phyloP scores from a whole-genome alignment of 2,888 invertebrate species.

The Rhimphoctona megacephalus region DNA sequence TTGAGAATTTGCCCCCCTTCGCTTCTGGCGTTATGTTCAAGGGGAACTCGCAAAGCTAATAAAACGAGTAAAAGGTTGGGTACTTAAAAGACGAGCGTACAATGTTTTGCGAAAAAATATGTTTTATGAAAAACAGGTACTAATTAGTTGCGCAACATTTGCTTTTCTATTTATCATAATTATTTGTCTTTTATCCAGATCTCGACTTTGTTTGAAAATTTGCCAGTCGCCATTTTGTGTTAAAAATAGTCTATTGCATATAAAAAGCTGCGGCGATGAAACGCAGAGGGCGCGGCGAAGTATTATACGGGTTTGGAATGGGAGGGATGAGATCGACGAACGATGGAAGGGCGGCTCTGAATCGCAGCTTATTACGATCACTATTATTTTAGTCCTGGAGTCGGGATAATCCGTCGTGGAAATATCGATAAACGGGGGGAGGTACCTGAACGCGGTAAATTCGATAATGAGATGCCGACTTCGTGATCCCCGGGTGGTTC shows the following conservation, averaged over 20 bases:
- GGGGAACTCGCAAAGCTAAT: background rate
- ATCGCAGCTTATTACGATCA: slow-evolving; percentile 71
- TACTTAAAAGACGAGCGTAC: background rate
- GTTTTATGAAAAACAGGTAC: background rate
- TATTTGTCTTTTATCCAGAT: background rate
- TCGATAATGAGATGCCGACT: slow-evolving; percentile 76
- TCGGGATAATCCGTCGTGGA: slow-evolving; percentile 68
- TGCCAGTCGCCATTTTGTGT: background rate
- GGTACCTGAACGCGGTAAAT: slow-evolving; percentile 74
- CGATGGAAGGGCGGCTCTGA: slow-evolving; percentile 68
- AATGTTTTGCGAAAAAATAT: background rate
- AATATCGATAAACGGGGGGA: slow-evolving; percentile 73
- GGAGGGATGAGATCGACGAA: slow-evolving; percentile 61
- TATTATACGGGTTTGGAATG: slow-evolving; percentile 2
- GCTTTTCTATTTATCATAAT: background rate
- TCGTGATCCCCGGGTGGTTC: slow-evolving; percentile 70
- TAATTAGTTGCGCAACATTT: slow-evolving; percentile 14
- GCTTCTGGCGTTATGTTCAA: slow-evolving; percentile 22
- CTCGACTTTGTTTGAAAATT: background rate
- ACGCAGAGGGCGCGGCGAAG: slow-evolving; percentile 32
- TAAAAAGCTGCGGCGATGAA: slow-evolving; percentile 25
- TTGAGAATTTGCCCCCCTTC: slow-evolving; percentile 75
- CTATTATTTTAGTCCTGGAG: slow-evolving; percentile 70
- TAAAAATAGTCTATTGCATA: slow-evolving; percentile 21
- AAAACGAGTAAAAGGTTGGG: slow-evolving; percentile 4